These are phyloP conservation scores for Pomacea maculata DNA, from an alignment of 1,140 invertebrate species.

Conservation along the genomic window DNA sequence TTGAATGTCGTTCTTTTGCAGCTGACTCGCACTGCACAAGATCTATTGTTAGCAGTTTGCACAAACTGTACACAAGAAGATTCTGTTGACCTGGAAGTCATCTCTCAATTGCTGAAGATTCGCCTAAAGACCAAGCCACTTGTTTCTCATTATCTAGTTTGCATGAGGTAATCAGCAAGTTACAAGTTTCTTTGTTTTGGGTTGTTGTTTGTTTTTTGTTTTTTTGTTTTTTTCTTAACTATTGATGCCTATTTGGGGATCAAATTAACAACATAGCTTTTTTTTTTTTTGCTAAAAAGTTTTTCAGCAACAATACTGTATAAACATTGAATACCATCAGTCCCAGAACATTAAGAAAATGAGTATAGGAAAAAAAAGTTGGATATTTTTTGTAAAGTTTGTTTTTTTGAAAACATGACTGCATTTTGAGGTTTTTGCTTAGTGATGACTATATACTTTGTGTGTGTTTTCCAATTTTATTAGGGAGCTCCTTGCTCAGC, in stretches of 20 bases:
- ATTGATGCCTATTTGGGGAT: no score
- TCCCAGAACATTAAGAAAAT: no score
- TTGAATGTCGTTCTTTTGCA: slow-evolving; percentile 25
- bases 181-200: background rate
- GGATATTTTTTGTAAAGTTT: no score
- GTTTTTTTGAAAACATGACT: no score
- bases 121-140: slow-evolving; percentile 92
- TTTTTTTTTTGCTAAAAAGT: no score
- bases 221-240: no score
- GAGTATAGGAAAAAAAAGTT: no score
- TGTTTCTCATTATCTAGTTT: slow-evolving; percentile 86
- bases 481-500: slow-evolving; percentile 79
- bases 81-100: slow-evolving; percentile 86
- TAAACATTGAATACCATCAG: no score
- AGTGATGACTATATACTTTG: background rate
- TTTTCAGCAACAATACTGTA: no score
- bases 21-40: slow-evolving; percentile 87
- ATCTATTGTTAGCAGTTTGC: slow-evolving; percentile 91
- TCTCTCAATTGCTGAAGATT: slow-evolving; percentile 89
- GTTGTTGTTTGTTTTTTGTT: no score
- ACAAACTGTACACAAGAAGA: slow-evolving; percentile 85
- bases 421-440: no score
- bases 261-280: no score
- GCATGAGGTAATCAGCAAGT: slow-evolving; percentile 75
- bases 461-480: slow-evolving; percentile 18